A percentile compares a stretch with the other conserved stretches of the same genome.
Evolutionary conservation across 1,140 invertebrate genomes (phyloP).

Genomic region (Drosophila rhopaloa): DNA sequence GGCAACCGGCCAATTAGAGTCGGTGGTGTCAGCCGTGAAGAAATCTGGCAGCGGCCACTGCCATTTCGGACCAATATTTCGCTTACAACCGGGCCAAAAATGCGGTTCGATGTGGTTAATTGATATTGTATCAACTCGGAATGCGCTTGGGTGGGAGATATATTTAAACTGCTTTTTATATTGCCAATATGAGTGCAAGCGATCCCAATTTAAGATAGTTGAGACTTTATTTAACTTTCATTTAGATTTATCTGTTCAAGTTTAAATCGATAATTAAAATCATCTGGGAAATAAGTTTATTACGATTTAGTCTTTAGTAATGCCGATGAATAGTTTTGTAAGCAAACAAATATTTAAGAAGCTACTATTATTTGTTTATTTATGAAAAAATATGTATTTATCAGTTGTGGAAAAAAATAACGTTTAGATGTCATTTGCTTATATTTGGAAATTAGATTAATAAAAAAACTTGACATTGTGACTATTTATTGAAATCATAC

Average conservation of each 20-base stretch:
- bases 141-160: slow-evolving; percentile 3
- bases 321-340: too few species aligned
- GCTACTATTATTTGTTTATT: too few species aligned
- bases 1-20: slow-evolving; percentile 68
- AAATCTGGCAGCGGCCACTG: slow-evolving; percentile 36
- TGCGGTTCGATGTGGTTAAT: slow-evolving; percentile 21
- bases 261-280: not conserved
- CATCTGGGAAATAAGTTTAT: too few species aligned
- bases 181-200: not conserved
- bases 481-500: too few species aligned
- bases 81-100: slow-evolving; percentile 25
- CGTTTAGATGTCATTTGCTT: too few species aligned
- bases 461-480: too few species aligned
- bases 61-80: slow-evolving; percentile 25
- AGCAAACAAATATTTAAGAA: too few species aligned
- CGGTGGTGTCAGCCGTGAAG: slow-evolving; percentile 28
- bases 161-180: slow-evolving; percentile 2
- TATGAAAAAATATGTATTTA: too few species aligned
- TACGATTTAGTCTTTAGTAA: not conserved
- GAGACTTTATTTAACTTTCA: slow-evolving; percentile 1
- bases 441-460: too few species aligned
- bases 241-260: slow-evolving; percentile 1
- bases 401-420: too few species aligned
- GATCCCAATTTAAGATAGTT: not conserved
- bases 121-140: slow-evolving; percentile 5